phyloP scores from a whole-genome alignment of 2,888 invertebrate genomes.

The Bimastos eiseni region DNA sequence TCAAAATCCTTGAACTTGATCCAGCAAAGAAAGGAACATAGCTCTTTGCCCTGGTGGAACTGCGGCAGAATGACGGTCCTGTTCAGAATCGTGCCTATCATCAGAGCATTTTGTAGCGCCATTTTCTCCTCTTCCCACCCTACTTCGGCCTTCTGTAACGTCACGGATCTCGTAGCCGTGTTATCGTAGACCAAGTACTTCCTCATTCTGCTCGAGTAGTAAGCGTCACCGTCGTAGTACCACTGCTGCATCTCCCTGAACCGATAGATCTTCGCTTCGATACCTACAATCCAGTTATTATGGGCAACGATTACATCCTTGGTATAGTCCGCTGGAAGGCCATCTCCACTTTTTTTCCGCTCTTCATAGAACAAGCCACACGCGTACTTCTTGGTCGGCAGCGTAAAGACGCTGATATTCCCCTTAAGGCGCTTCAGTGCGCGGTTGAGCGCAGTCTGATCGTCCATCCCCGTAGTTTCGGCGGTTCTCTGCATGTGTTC shows the following conservation, averaged over 20 bases:
- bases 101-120: constrained; percentile 33
- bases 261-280: constrained; percentile 38
- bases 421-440: not conserved
- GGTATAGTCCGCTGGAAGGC: not conserved
- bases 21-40: not conserved
- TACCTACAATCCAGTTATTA: constrained; percentile 40
- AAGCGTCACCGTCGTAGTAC: constrained; percentile 32
- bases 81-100: constrained; percentile 34
- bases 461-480: constrained; percentile 19
- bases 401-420: not conserved
- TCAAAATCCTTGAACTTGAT: constrained; percentile 13
- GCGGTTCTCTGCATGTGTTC: constrained; percentile 17
- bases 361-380: constrained; percentile 37
- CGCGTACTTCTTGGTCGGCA: constrained; percentile 26
- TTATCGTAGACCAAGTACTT: constrained; percentile 37
- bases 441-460: constrained; percentile 29
- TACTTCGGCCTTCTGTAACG: not conserved
- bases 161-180: constrained; percentile 27
- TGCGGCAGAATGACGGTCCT: constrained; percentile 42
- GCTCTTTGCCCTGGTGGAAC: constrained; percentile 37
- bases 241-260: constrained; percentile 37
- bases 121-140: not conserved
- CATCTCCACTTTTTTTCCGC: not conserved
- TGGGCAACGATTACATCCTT: constrained; percentile 33
- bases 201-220: constrained; percentile 29